phyloP scores from a whole-genome alignment of 2,888 invertebrate species.

The Gastrophysa polygoni region DNA sequence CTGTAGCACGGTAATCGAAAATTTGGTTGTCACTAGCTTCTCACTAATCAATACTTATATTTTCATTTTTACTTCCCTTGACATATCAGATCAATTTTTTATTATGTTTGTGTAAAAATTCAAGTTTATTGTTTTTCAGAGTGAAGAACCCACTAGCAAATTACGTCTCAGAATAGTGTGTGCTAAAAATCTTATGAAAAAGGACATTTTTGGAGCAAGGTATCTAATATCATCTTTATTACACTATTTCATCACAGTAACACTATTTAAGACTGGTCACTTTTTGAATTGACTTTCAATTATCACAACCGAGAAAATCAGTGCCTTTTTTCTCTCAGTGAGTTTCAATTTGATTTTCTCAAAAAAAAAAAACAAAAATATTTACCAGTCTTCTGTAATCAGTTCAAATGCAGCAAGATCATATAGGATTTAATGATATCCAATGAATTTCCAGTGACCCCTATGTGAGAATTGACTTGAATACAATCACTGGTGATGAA shows the following conservation, averaged over 20 bases:
- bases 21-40: neutral
- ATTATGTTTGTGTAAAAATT: neutral
- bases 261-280: no score
- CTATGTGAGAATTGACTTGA: constrained; percentile 92
- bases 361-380: no score
- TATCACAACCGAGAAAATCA: no score
- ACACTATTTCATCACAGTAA: no score
- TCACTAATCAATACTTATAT: neutral
- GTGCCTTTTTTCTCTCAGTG: no score
- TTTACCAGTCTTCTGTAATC: no score
- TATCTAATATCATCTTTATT: no score
- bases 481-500: constrained; percentile 82
- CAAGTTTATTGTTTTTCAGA: constrained; percentile 63
- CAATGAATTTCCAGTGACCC: constrained; percentile 79
- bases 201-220: constrained; percentile 99
- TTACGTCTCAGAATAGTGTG: constrained; percentile 84
- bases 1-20: neutral
- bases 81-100: neutral
- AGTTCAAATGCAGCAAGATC: neutral
- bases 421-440: constrained; percentile 5
- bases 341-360: no score
- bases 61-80: no score
- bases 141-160: constrained; percentile 80
- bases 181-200: constrained; percentile 92
- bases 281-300: no score